Evolutionary conservation across 2,797 vertebrate species (phyloP), one percentile per base, ranked within the genome.

Genomic region (Spinibarbus caldwelli): DNA sequence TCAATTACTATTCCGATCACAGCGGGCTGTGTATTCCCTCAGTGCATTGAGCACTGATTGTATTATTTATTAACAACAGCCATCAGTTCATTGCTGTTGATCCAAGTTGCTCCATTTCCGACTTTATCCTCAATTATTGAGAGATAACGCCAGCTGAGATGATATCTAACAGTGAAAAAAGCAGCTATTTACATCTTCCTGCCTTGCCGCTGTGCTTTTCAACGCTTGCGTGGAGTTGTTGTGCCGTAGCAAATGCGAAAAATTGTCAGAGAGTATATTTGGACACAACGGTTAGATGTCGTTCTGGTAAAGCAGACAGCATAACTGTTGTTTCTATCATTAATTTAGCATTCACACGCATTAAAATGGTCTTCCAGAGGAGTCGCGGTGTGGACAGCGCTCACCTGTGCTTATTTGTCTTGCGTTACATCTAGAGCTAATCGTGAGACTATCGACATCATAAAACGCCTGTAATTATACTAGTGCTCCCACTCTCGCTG

Each of bases 51-150:
- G 64, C 64, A 34, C 80, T 82, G 80, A 84, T 91, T 93, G 88
- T 87, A 93, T 94, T 93, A 94, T 94, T 94, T 92, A 94, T 88
- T 81, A 80, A 81, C 86, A 91, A 89, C 82, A 68, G 82, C 71
- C 86, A 87, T 90, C 85, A 85, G 83, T 90, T 91, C 75, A 83
- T 86, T 86, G 88, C 87, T 90, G 90, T 91, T 91, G 91, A 93
- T 93, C 87, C 86, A 89, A 90, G 90, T 90, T 57, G 26, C 90
- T 93, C 87, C 84, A 90, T 93, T 91, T 93, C 89, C 86, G 88
- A 87, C 87, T 91, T 93, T 89, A 90, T 88, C 90, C 89, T 89
- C 68, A 86, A 93, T 92, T 92, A 92, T 92, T 93, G 88, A 92
- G 90, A 93, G 90, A 87, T 91, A 89, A 91, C 90, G 89, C 88